A percentile compares a stretch with the other conserved stretches of the same genome.
These are phyloP conservation scores for Neria commutata DNA, from an alignment of 2,888 invertebrate genomes.

Conservation along the genomic window DNA sequence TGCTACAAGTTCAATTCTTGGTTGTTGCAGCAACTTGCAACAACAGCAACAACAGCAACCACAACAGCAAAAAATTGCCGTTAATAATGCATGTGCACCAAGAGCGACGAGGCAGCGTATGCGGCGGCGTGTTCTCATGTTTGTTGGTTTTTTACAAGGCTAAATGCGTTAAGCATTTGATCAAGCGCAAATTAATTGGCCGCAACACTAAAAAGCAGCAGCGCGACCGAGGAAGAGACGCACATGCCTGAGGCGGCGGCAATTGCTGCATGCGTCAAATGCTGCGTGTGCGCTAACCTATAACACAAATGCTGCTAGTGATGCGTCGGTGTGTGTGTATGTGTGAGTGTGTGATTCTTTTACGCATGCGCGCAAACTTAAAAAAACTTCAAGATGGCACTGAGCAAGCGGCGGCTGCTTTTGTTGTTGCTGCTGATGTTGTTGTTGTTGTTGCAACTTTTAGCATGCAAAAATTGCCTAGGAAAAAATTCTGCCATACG, in stretches of 20 bases:
- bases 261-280: background rate
- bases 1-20: constrained; percentile 22
- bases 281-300: background rate
- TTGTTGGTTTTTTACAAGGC: constrained; percentile 52
- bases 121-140: background rate
- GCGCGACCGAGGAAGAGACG: background rate
- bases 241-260: background rate
- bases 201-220: background rate
- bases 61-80: too few relatives aligned
- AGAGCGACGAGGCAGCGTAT: background rate
- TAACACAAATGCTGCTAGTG: background rate
- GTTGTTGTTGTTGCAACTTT: too few relatives aligned
- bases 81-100: background rate
- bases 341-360: background rate
- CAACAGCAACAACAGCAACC: background rate
- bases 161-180: constrained; percentile 54
- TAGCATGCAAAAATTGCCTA: too few relatives aligned
- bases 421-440: too few relatives aligned
- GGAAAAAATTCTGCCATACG: too few relatives aligned
- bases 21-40: background rate
- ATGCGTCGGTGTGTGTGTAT: background rate
- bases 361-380: background rate
- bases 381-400: background rate
- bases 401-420: too few relatives aligned
- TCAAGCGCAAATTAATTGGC: constrained; percentile 54